Evolutionary conservation across 2,797 vertebrate genomes (phyloP), one percentile per base, ranked within the genome.

Genomic region (Pogoniulus pusillus): DNA sequence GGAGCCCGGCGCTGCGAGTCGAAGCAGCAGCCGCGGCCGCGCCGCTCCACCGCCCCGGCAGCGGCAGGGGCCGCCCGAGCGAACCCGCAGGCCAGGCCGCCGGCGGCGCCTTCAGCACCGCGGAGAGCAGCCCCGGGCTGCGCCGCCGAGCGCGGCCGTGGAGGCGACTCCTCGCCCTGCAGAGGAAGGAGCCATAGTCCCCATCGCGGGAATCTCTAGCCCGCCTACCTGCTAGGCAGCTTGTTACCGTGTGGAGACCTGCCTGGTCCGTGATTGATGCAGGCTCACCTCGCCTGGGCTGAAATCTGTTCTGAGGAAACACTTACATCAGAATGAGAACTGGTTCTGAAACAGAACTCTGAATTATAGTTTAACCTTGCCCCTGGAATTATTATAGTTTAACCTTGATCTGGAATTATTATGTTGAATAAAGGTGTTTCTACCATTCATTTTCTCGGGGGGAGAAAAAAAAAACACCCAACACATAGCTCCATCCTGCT

Each of bases 81-180:
- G 11, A 32, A 16, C 12, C 16, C 32, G 12, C 39, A 19, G 57
- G 11, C n/a, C n/a, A 54, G 57, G 13, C 22, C 7, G 39, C 35
- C 35, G 22, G 68, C 26, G 29, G 69, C 17, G 7, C 16, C 39
- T 89, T 93, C 95, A 96, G 95, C 89, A 96, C 96, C 95, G 76
- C 90, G 96, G 96, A 96, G 83, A 96, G 96, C 90, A 37, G 82
- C 89, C 57, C 4, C 30, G 34, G 27, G 8, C 32, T 34, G 24
- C 14, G 22, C 27, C 49, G 29, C 29, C 14, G 14, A 24, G 45
- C 22, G 22, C 12, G 47, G 23, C 45, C 23, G 47, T 49, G 23
- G 47, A 49, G 47, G 24, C 23, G 12, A 16, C n/a, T 17, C 18
- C 0, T 34, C 60, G 2, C 1, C 51, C 53, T 0, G n/a, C 22